phyloP scores from a whole-genome alignment of 2,888 invertebrate species.

The Hetaerina titia region DNA sequence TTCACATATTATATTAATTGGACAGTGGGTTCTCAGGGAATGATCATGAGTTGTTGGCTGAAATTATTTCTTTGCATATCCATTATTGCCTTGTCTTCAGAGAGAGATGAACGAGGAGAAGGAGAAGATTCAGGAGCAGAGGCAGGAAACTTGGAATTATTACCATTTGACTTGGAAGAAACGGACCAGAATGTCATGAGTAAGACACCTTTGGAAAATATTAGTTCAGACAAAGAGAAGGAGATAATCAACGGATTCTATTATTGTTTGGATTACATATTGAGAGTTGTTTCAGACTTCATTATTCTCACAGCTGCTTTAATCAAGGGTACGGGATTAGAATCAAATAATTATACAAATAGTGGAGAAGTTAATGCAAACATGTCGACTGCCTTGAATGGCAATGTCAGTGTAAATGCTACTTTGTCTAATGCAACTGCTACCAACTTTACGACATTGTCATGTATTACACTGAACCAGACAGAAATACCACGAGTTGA shows the following conservation, averaged over 20 bases:
- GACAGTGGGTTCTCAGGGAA: not conserved
- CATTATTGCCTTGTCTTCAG: slow-evolving; percentile 12
- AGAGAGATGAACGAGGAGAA: slow-evolving; percentile 36
- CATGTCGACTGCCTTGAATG: not conserved
- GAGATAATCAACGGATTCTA: slow-evolving; percentile 54
- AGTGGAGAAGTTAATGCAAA: not conserved
- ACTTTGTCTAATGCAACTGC: slow-evolving; percentile 11
- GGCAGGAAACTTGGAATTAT: slow-evolving; percentile 12
- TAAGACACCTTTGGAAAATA: slow-evolving; percentile 53
- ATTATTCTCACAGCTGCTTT: slow-evolving; percentile 42
- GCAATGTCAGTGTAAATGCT: slow-evolving; percentile 13
- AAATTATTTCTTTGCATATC: not conserved
- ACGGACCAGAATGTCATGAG: slow-evolving; percentile 61
- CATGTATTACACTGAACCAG: not conserved
- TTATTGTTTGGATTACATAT: slow-evolving; percentile 42
- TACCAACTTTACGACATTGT: slow-evolving; percentile 38
- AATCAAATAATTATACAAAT: not conserved
- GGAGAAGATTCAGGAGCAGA: slow-evolving; percentile 30
- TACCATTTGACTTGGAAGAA: slow-evolving; percentile 56
- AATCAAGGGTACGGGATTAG: slow-evolving; percentile 49
- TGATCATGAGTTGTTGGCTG: slow-evolving; percentile 27
- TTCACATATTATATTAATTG: not conserved
- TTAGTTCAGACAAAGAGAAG: slow-evolving; percentile 55
- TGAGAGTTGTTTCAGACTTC: slow-evolving; percentile 50
- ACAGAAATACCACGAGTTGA: slow-evolving; percentile 75